These are phyloP conservation scores for Pheosia tremula DNA, from an alignment of 2,888 invertebrate genomes.

Conservation along the genomic window DNA sequence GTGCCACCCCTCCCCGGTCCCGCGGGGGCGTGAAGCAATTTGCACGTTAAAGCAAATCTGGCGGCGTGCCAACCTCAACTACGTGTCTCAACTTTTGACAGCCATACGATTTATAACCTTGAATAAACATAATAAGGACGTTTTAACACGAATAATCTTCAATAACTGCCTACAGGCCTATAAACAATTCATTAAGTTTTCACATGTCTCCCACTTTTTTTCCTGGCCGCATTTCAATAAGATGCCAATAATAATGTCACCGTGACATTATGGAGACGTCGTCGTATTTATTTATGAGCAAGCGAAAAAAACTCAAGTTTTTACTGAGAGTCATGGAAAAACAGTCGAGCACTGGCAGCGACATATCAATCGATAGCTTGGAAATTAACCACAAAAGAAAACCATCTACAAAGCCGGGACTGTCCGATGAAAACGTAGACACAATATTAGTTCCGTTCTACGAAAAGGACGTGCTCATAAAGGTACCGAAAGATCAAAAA, in stretches of 20 bases:
- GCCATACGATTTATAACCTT: slow-evolving; percentile 37
- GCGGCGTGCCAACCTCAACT: slow-evolving; percentile 37
- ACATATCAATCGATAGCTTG: slow-evolving; percentile 72
- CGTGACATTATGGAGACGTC: slow-evolving; percentile 52
- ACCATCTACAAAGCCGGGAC: slow-evolving; percentile 34
- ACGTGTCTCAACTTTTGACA: slow-evolving; percentile 45
- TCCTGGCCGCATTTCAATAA: slow-evolving; percentile 16
- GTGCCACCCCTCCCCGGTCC: slow-evolving; percentile 19
- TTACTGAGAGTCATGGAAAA: slow-evolving; percentile 58
- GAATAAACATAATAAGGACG: background rate
- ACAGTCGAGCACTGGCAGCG: slow-evolving; percentile 58
- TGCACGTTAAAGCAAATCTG: slow-evolving; percentile 43
- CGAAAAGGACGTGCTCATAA: slow-evolving; percentile 76
- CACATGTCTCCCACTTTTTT: background rate
- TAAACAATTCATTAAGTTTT: too few relatives aligned
- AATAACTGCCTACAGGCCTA: slow-evolving; percentile 8
- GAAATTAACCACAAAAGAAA: slow-evolving; percentile 58
- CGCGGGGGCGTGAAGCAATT: slow-evolving; percentile 40
- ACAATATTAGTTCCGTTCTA: slow-evolving; percentile 79
- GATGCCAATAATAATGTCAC: slow-evolving; percentile 29
- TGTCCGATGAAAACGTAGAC: slow-evolving; percentile 61
- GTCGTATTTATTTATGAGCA: slow-evolving; percentile 62
- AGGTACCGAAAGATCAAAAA: slow-evolving; percentile 64
- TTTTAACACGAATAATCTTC: slow-evolving; percentile 21
- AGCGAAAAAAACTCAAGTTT: slow-evolving; percentile 52